Base-by-base conservation (phyloP, 1,140 invertebrate species). In the Lepidotrigona ventralis region DNA sequence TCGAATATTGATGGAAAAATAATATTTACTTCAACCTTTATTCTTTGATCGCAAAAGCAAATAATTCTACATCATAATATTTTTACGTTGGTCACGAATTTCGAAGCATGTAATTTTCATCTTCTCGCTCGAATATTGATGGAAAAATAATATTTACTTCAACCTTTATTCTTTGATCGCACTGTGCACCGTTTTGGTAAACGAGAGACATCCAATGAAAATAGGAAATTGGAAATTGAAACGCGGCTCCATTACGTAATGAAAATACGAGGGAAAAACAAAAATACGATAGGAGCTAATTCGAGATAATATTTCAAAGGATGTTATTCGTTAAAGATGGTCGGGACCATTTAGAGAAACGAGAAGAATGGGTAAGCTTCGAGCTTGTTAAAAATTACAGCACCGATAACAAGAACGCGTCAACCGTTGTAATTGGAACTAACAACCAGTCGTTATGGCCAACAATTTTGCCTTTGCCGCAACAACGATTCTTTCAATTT, bases 341-440 rank as follows among this genome's bases (percentile, higher is more conserved):
- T 14, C 12, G 39, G 23, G 46, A 33, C 21, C 1, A 9, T n/a
- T 73, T 73, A 23, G 26, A 33, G 19, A 15, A 17, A 6, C 2
- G 63, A 64, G n/a, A n/a, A 23, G 14, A 14, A 2, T 5, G 11
- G 39, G 12, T 26, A 11, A 21, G 19, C 21, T 29, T n/a, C 14
- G 39, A 14, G 71, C 51, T 73, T 56, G 71, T 73, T 73, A 73
- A 75, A 75, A 75, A 39, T 39, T 75, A 33, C 29, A n/a, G 5
- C 0, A 23, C 5, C 51, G 2, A 14, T 73, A 73, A 73, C 71
- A 29, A 54, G 51, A 56, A 73, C 21, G 1, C 71, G 53, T 23
- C 8, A 5, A 12, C 6, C 54, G 9, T 75, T 29, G 29, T 60
- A 75, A 75, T 58, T 75, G 73, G 53, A 56, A 56, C 29, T 23